Base-by-base conservation (phyloP, 2,888 invertebrate genomes). In the Megastigmus dorsalis region DNA sequence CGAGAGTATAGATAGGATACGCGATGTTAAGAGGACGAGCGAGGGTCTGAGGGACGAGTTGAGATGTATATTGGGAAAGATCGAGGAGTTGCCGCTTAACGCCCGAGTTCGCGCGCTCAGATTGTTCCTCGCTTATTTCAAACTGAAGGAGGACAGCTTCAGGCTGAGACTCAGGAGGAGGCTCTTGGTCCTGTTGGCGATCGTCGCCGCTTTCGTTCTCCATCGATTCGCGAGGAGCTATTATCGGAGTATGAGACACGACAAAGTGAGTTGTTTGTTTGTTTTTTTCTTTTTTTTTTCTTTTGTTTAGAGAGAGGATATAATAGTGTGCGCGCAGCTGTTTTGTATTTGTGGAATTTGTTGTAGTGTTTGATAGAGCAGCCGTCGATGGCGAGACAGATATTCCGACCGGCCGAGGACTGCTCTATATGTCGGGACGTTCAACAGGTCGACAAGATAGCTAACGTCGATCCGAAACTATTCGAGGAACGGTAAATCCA, bases 361-460 rank as follows among this genome's bases (percentile, higher is more conserved):
- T 75, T 78, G 15, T 77, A 87, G 87, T 87, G 87, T 67, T 76
- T 86, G 60, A 48, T 85, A 41, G 83, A 84, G 28, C 60, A 82
- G 15, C 84, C 85, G 0, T 54, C 79, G 10, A 67, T 84, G 48
- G 80, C 82, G 62, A 85, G 84, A 73, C 84, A 84, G 72, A 74
- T 86, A 52, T 93, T 96, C 84, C 93, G 97, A 1, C 93, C 95
- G 0, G 94, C 95, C 0, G 94, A 94, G 83, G 92, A 92, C 82
- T 97, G 97, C 85, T 90, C 91, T 23, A 93, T 96, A 88, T 97
- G 97, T 85, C 83, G 85, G 4, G 91, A 90, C 67, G 89, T 97
- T 10, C 87, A 89, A 3, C 86, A 90, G 77, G 92, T 95, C 30
- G 91, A 91, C 43, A 92, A 93, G 74, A 89, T 96, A 0, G 85